A percentile compares a stretch with the other conserved stretches of the same genome.
These are phyloP conservation scores for Crossaster papposus DNA, from an alignment of 53 echinoderm and acorn worm species.

Conservation along the genomic window DNA sequence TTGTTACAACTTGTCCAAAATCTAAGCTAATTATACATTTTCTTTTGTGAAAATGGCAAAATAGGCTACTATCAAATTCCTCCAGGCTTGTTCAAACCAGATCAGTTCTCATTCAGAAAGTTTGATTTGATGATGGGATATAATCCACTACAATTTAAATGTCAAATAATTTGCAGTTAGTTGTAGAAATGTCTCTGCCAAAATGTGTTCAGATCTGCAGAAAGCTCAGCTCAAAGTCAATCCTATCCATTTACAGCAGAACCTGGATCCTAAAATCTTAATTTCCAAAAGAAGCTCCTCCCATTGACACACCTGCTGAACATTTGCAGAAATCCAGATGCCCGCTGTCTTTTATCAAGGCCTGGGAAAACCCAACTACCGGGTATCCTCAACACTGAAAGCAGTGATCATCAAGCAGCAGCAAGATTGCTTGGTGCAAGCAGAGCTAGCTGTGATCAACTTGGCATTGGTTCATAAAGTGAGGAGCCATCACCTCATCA, in stretches of 20 bases:
- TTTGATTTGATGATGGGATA: neutral
- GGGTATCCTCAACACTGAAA: too few relatives aligned
- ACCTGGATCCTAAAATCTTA: neutral
- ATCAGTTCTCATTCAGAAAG: neutral
- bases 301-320: neutral
- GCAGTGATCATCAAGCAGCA: neutral
- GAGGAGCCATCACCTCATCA: neutral
- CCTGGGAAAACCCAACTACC: neutral
- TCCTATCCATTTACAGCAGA: neutral
- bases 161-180: neutral
- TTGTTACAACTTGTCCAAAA: neutral
- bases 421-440: neutral
- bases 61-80: too few relatives aligned
- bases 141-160: too few relatives aligned
- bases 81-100: neutral
- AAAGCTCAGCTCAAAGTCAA: neutral
- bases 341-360: conserved; percentile 10
- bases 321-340: neutral
- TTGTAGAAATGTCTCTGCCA: neutral
- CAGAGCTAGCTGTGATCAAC: neutral
- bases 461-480: neutral
- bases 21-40: neutral
- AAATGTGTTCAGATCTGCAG: neutral
- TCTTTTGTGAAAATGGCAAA: neutral
- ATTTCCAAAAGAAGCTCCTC: neutral